Conservation (phyloP, 2,797 vertebrate genomes). For the Micrastur ruficollis region DNA sequence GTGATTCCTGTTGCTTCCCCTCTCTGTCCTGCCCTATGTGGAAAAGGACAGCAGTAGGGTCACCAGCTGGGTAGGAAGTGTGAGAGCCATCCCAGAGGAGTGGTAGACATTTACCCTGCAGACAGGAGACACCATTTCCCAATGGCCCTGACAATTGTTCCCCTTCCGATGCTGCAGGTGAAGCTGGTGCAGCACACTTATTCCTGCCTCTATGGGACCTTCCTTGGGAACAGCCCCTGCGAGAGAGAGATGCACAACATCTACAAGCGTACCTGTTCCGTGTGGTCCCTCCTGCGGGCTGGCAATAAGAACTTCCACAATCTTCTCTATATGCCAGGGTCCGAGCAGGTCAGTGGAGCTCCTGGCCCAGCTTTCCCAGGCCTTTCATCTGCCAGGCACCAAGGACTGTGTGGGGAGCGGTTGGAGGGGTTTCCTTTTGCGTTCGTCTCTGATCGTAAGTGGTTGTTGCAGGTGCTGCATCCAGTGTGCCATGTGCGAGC, state of each 20-base stretch:
- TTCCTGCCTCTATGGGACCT: constrained; percentile 96
- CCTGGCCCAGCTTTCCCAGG: background rate
- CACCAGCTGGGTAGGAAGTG: background rate
- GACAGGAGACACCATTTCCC: background rate
- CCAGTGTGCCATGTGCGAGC: constrained; percentile 97
- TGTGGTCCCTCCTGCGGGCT: constrained; percentile 92
- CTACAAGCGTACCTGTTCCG: constrained; percentile 92
- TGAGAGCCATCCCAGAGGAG: background rate
- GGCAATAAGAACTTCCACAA: constrained; percentile 99
- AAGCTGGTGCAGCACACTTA: constrained; percentile 98
- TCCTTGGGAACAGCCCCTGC: constrained; percentile 93
- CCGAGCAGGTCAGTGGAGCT: constrained; percentile 85
- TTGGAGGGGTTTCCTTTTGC: background rate
- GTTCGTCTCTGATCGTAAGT: fast-evolving
- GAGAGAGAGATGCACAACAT: constrained; percentile 93
- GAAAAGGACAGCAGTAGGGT: background rate
- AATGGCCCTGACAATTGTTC: background rate
- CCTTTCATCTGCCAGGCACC: background rate
- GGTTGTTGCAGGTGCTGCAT: constrained; percentile 86
- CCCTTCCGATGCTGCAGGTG: constrained; percentile 76
- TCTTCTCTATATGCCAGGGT: constrained; percentile 93
- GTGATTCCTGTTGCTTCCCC: background rate
- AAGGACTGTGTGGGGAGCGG: background rate
- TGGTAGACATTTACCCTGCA: background rate
- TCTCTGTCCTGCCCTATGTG: background rate